phyloP scores from a whole-genome alignment of 1,140 invertebrate species.

The Lepidurus packardi region DNA sequence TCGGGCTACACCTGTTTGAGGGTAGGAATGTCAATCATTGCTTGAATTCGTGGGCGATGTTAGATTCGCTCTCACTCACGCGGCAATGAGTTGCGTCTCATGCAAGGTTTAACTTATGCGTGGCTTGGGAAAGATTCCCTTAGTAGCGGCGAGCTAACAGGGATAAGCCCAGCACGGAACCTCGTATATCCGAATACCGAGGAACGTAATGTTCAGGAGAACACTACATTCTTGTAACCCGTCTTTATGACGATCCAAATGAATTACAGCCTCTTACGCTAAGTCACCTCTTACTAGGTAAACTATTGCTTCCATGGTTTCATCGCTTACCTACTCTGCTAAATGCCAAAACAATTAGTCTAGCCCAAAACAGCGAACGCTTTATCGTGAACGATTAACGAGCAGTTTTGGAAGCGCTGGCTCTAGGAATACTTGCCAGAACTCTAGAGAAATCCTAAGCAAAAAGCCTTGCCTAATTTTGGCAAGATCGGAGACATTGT shows the following conservation, averaged over 20 bases:
- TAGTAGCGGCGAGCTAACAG: no score
- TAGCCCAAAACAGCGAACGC: not conserved
- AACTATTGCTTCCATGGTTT: not conserved
- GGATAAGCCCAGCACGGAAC: no score
- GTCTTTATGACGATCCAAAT: not conserved
- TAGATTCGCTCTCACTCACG: not conserved
- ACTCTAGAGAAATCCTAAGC: not conserved
- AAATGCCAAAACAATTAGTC: not conserved
- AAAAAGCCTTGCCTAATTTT: not conserved
- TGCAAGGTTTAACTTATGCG: no score
- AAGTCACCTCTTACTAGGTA: not conserved
- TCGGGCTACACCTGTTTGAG: slow-evolving; percentile 56
- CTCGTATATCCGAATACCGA: no score
- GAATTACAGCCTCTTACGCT: not conserved
- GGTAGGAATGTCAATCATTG: slow-evolving; percentile 38
- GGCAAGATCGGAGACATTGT: not conserved
- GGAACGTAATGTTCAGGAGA: no score
- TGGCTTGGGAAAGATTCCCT: no score
- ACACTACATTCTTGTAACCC: no score
- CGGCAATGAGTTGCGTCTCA: not conserved
- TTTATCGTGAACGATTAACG: not conserved
- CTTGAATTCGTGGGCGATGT: not conserved
- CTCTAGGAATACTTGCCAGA: not conserved
- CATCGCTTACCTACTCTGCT: not conserved
- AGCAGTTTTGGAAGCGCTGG: not conserved